Percentiles rank a stretch among this genome's conserved stretches.
phyloP scores from a whole-genome alignment of 2,888 invertebrate genomes.

The Myopa tessellatipennis region DNA sequence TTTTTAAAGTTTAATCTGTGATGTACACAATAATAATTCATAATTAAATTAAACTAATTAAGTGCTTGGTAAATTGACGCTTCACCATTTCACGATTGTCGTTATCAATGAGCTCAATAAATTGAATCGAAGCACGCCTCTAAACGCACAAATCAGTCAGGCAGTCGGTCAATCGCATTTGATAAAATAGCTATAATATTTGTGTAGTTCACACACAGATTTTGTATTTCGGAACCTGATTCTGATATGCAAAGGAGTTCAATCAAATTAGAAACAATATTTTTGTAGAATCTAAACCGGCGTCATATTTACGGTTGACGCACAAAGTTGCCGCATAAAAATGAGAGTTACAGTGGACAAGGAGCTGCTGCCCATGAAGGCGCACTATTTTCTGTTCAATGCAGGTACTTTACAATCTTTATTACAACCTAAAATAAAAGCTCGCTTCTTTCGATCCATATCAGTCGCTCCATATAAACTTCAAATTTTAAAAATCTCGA shows the following conservation, averaged over 20 bases:
- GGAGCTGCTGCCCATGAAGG: constrained; percentile 85
- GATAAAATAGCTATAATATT: neutral
- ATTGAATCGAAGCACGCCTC: neutral
- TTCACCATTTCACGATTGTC: neutral
- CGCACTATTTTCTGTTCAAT: constrained; percentile 88
- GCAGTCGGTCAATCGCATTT: neutral
- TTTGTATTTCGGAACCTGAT: neutral
- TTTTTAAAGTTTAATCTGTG: neutral
- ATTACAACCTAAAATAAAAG: too few relatives aligned
- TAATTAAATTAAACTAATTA: too few relatives aligned
- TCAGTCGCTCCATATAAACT: too few relatives aligned
- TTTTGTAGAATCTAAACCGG: neutral
- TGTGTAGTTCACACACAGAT: neutral
- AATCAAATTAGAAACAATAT: neutral
- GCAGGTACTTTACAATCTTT: constrained; percentile 74
- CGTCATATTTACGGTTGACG: neutral
- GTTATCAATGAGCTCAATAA: neutral
- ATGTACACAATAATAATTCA: neutral
- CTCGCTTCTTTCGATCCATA: too few relatives aligned
- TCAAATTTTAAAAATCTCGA: too few relatives aligned
- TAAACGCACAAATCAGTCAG: neutral
- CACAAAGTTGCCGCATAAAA: neutral
- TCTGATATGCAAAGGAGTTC: constrained; percentile 7
- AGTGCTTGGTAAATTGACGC: too few relatives aligned
- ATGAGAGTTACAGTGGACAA: constrained; percentile 71